A percentile compares a stretch with the other conserved stretches of the same genome.
These are phyloP conservation scores for Platalea minor DNA, from an alignment of 2,797 vertebrate species.

Conservation along the genomic window DNA sequence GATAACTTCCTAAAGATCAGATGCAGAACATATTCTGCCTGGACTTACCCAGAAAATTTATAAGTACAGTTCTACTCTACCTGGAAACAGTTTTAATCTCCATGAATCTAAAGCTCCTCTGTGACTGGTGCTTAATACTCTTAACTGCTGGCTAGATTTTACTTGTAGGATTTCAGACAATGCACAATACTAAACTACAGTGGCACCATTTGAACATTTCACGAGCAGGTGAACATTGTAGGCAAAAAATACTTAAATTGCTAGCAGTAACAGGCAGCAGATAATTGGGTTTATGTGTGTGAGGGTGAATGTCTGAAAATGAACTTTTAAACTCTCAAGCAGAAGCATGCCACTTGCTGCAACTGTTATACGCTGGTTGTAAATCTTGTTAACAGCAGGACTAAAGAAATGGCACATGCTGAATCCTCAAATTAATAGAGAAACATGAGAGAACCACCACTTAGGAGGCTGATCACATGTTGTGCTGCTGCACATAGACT, in stretches of 20 bases:
- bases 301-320: not conserved
- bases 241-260: not conserved
- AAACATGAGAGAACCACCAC: not conserved
- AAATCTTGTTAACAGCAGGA: not conserved
- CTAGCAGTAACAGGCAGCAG: not conserved
- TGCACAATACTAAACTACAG: not conserved
- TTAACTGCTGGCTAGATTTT: not conserved
- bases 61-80: not conserved
- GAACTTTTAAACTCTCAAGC: not conserved
- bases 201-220: not conserved
- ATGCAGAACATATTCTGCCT: not conserved
- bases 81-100: not conserved
- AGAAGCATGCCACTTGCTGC: not conserved
- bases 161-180: not conserved
- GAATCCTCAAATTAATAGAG: not conserved
- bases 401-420: not conserved
- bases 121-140: not conserved
- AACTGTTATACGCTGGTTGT: not conserved
- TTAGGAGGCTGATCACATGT: not conserved
- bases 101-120: not conserved
- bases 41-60: not conserved
- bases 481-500: not conserved
- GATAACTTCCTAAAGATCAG: not conserved
- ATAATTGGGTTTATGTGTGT: not conserved
- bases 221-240: not conserved